phyloP scores from a whole-genome alignment of 2,113 vertebrate species.

The Protobothrops mucrosquamatus region DNA sequence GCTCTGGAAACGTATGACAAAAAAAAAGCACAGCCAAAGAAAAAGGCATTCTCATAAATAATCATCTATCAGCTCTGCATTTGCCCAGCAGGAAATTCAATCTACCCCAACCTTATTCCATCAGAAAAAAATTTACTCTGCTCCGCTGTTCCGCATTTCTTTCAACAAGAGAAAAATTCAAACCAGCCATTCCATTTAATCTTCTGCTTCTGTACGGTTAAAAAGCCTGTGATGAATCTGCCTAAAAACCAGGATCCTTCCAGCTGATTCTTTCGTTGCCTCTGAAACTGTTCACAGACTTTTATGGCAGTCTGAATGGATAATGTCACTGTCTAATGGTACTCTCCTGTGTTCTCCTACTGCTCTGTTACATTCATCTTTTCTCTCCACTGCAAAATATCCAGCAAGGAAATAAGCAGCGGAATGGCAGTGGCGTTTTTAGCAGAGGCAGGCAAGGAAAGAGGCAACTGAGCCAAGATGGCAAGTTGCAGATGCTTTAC shows the following conservation, averaged over 20 bases:
- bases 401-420: background rate
- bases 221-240: slow-evolving; percentile 23
- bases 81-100: background rate
- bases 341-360: background rate
- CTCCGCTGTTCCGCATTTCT: slow-evolving; percentile 28
- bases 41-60: background rate
- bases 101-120: background rate
- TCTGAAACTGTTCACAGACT: background rate
- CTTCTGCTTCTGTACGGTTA: slow-evolving; percentile 1
- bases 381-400: background rate
- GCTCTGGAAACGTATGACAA: background rate
- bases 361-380: background rate
- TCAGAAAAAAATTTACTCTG: background rate
- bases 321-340: background rate
- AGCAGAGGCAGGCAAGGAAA: background rate
- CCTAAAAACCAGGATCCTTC: background rate
- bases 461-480: background rate
- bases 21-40: background rate
- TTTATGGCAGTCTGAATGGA: background rate
- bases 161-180: background rate
- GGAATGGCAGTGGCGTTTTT: background rate
- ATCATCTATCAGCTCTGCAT: background rate
- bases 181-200: background rate
- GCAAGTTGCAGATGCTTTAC: background rate
- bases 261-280: background rate